Conservation (phyloP, 2,113 vertebrate genomes). For the Bos taurus region ARS-UCD2.0 NC_037331.1:75051001-75051500, state of each 20-base stretch:
- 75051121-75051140: neutral
- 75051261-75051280: neutral
- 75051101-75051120: neutral
- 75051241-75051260: neutral
- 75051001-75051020: neutral
- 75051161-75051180: neutral
- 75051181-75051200: neutral
- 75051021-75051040: neutral
- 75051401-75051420: neutral
- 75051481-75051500: neutral
- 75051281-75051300: neutral
- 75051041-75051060: neutral
- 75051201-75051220: neutral
- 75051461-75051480: neutral
- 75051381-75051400: neutral
- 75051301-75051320: neutral
- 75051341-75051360: neutral
- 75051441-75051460: neutral
- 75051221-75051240: neutral
- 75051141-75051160: neutral
- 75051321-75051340: neutral
- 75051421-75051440: neutral
- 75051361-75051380: neutral
- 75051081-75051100: neutral
- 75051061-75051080: neutral